Percentiles rank a stretch among this genome's conserved stretches.
These are phyloP conservation scores for Drosophila sordidapex DNA, from an alignment of 2,888 invertebrate genomes.

Conservation along the genomic window DNA sequence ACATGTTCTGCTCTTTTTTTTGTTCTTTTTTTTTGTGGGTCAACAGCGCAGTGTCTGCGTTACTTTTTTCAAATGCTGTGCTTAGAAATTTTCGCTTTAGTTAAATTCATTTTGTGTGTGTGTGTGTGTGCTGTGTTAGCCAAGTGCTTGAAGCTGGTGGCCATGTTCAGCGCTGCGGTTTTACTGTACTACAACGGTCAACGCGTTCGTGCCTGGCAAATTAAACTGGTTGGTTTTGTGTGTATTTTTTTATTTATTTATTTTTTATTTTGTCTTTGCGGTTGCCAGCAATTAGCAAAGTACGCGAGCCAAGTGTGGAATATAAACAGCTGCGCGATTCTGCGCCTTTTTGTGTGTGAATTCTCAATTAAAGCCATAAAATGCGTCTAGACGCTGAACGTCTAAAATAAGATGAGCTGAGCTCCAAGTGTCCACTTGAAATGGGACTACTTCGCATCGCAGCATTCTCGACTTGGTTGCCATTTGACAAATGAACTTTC, in stretches of 20 bases:
- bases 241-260: conserved; percentile 25
- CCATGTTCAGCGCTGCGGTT: conserved; percentile 1
- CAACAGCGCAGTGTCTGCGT: conserved; percentile 35
- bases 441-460: conserved; percentile 33
- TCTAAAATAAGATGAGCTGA: conserved; percentile 16
- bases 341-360: conserved; percentile 19
- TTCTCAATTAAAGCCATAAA: conserved; percentile 62
- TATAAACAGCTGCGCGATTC: conserved; percentile 1
- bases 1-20: not conserved
- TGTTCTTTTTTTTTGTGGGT: conserved; percentile 33
- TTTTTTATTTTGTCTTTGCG: conserved; percentile 40
- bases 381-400: conserved; percentile 74
- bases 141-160: not conserved
- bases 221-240: conserved; percentile 31
- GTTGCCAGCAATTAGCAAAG: conserved; percentile 69
- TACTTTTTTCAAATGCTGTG: conserved; percentile 28
- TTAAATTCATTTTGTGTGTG: conserved; percentile 33
- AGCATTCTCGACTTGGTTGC: conserved; percentile 7
- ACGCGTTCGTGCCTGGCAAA: conserved; percentile 4
- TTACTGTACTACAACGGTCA: not conserved
- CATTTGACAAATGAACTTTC: conserved; percentile 58
- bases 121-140: not conserved
- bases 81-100: conserved; percentile 42
- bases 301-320: not conserved
- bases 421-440: conserved; percentile 25